Base-by-base conservation (phyloP, 2,113 vertebrate species). In the Embiotoca jacksoni region DNA sequence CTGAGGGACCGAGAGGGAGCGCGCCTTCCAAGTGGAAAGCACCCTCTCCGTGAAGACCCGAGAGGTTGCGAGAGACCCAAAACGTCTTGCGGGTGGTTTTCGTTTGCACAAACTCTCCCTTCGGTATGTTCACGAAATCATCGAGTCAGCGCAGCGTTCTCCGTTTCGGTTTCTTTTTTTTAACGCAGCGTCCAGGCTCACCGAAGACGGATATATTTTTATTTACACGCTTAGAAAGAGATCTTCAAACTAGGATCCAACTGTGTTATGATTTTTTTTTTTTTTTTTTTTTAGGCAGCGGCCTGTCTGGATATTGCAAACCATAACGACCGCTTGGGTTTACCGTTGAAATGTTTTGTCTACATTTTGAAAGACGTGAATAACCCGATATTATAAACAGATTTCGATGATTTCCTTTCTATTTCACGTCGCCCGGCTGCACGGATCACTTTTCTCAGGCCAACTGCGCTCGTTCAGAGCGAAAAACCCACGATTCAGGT, bases 401-500 rank as follows among this genome's bases (percentile, higher is more conserved):
- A 6, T 64, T 68, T 66, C 44, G 73, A 13, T 54, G 8, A 75
- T 66, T 69, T 64, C 0, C 39, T 68, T 67, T 37, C 6, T 47
- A 50, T 73, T 39, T 62, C 39, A 61, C 11, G 15, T 35, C 67
- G 31, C 10, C 47, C 35, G 33, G 53, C 56, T 83, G 72, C 73
- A 50, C 62, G 56, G 49, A 39, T 66, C 50, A 58, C 52, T 59
- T 78, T 50, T 75, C 78, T 86, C 87, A 91, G 86, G 88, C 82
- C 63, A 75, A 68, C 70, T 60, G 72, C 64, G 74, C 78, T 64
- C 36, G 33, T 79, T 74, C 39, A 80, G 59, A 84, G 36, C 77
- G 23, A 83, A 77, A 75, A 80, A 15, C 23, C 36, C 68, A 84
- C 81, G 54, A 65, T 89, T 86, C 89, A 88, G 86, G 85, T 86